Conservation (phyloP, 2,797 vertebrate species). For the Masticophis lateralis region DNA sequence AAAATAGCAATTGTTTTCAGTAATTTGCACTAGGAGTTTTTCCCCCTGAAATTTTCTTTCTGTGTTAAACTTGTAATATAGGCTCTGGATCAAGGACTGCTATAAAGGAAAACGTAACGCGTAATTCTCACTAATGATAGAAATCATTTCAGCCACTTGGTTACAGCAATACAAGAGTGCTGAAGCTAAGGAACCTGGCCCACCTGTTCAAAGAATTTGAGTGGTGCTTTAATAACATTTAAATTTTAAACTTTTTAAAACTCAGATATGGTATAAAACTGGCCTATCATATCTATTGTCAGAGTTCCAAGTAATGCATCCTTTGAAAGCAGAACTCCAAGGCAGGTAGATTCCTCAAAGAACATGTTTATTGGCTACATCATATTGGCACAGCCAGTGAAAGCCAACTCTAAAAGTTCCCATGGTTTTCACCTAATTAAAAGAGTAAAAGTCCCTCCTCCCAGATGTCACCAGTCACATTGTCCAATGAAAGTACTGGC, state of each 20-base stretch:
- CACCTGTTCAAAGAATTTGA: neutral
- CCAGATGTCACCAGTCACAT: too few relatives aligned
- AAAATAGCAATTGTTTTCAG: constrained; percentile 21
- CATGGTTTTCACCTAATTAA: too few relatives aligned
- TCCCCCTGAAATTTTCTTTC: neutral
- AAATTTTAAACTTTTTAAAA: neutral
- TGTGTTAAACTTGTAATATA: neutral
- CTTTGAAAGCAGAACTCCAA: too few relatives aligned
- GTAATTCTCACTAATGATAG: neutral
- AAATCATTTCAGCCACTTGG: neutral
- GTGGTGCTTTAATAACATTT: neutral
- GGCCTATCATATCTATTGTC: neutral
- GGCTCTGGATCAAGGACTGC: neutral
- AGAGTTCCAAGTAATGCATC: too few relatives aligned
- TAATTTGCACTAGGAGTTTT: neutral
- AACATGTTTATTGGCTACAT: too few relatives aligned
- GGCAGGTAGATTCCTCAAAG: too few relatives aligned
- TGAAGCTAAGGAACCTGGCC: neutral
- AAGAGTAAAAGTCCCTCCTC: too few relatives aligned
- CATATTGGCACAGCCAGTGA: too few relatives aligned
- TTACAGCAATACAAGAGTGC: neutral
- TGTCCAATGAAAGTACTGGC: too few relatives aligned
- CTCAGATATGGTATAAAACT: neutral
- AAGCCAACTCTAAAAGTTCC: too few relatives aligned
- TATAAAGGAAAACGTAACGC: neutral